Base-by-base conservation (phyloP, 2,113 vertebrate species). In the Riparia riparia region DNA sequence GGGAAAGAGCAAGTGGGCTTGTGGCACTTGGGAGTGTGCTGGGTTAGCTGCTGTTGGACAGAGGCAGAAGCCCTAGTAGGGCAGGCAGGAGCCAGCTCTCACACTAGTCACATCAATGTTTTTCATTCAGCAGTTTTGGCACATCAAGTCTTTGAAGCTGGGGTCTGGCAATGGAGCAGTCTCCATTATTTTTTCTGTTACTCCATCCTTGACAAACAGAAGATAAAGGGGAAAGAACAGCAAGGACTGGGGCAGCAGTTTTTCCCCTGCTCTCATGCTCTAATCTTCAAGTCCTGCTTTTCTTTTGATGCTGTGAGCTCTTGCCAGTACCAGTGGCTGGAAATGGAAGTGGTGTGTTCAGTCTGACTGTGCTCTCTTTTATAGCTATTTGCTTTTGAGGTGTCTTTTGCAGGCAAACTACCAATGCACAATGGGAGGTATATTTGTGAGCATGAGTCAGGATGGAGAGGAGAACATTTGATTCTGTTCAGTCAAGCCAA, bases 291-390 rank as follows among this genome's bases (percentile, higher is more conserved):
- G 22, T 78, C 42, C 25, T 80, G 41, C 34, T 86, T 91, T 94
- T 72, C 39, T 79, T 80, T 86, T 86, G 24, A 28, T 51, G 8
- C 44, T 79, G 20, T 89, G 78, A 87, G 24, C 32, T 81, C 70
- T 12, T 74, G 41, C 72, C 28, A 45, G 20, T 50, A 31, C 22
- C 14, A 19, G 44, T 71, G 44, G 20, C 69, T 95, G 64, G 61
- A 28, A 89, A 72, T 37, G n/a, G 68, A 80, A 90, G 53, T 0
- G 1, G 5, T 1, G 0, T 45, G 15, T 28, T 89, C 22, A 0
- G 61, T 71, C 58, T 90, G 63, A 31, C 34, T 47, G 24, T 60
- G 56, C 32, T 51, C 42, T 71, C 5, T 74, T 91, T 83, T 39
- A 58, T 10, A 12, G 47, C 12, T 66, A 17, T 83, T 93, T 66